Percentiles rank a stretch among this genome's conserved stretches.
Evolutionary conservation across 2,797 vertebrate species (phyloP).

Genomic region (Pitangus sulphuratus): DNA sequence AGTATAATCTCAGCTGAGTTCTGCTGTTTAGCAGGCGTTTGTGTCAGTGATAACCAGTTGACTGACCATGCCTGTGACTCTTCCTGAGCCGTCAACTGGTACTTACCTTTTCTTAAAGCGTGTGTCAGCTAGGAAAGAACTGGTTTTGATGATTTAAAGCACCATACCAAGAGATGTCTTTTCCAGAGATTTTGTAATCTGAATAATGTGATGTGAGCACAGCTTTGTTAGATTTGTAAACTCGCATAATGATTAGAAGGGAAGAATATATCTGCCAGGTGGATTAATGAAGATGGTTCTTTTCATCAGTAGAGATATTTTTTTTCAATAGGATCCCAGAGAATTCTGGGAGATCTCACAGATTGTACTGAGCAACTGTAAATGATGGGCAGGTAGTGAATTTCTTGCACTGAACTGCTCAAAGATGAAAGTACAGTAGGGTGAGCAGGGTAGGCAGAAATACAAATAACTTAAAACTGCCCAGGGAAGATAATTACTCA

Average conservation of each 20-base stretch:
- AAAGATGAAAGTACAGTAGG: not conserved
- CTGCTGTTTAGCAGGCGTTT: not conserved
- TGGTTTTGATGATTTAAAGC: not conserved
- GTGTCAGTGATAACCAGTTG: not conserved
- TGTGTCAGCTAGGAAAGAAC: not conserved
- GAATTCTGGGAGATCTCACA: constrained; percentile 26
- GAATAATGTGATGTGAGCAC: constrained; percentile 9
- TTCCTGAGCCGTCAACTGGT: not conserved
- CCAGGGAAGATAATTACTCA: not conserved
- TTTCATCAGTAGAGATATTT: constrained; percentile 7
- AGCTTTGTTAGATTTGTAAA: constrained; percentile 56
- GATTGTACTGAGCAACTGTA: not conserved
- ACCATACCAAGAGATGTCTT: not conserved
- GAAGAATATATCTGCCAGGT: not conserved
- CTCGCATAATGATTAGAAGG: constrained; percentile 22
- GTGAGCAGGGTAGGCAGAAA: not conserved
- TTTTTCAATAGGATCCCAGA: not conserved
- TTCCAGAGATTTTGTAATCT: constrained; percentile 6
- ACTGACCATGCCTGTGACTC: not conserved
- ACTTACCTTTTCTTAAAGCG: not conserved
- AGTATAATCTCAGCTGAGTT: not conserved
- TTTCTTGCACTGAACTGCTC: not conserved
- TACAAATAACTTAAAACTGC: not conserved
- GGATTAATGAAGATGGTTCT: constrained; percentile 26
- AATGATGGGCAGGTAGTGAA: not conserved